These are phyloP conservation scores for Corythoichthys haematopterus DNA, from an alignment of 2,113 vertebrate genomes.

Conservation along the genomic window DNA sequence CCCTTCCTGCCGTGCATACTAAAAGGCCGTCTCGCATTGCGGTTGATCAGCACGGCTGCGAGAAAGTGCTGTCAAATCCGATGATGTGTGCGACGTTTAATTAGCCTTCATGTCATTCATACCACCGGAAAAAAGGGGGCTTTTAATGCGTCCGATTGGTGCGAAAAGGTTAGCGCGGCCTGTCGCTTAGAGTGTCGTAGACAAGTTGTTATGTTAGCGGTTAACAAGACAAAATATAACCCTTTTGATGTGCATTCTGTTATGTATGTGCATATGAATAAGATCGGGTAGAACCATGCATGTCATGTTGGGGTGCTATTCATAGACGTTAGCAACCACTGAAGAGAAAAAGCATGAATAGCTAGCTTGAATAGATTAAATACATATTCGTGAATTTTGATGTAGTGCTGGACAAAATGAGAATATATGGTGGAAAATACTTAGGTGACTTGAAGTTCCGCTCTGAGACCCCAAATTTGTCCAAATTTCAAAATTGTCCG, in stretches of 20 bases:
- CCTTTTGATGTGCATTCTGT: not conserved
- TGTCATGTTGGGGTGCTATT: too few relatives aligned
- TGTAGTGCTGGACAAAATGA: too few relatives aligned
- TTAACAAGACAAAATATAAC: not conserved
- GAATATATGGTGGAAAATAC: too few relatives aligned
- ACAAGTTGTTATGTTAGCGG: not conserved
- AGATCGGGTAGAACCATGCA: too few relatives aligned
- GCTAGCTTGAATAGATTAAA: too few relatives aligned
- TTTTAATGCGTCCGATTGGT: not conserved
- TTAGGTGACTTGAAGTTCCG: too few relatives aligned
- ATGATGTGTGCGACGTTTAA: constrained; percentile 49
- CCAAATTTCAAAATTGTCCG: too few relatives aligned
- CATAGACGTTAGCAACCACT: too few relatives aligned
- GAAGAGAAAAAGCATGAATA: too few relatives aligned
- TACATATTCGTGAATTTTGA: too few relatives aligned
- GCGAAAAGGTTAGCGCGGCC: constrained; percentile 6
- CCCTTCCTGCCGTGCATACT: constrained; percentile 19
- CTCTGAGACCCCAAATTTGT: too few relatives aligned
- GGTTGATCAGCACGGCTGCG: constrained; percentile 45
- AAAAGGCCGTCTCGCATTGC: constrained; percentile 33
- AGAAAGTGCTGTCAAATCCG: constrained; percentile 31
- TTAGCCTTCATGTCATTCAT: constrained; percentile 54
- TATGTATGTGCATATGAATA: not conserved
- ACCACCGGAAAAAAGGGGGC: not conserved
- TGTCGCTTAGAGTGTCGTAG: constrained; percentile 7